Evolutionary conservation across 2,113 vertebrate species (phyloP), one percentile per base, ranked within the genome.

Genomic region (Apaloderma vittatum): DNA sequence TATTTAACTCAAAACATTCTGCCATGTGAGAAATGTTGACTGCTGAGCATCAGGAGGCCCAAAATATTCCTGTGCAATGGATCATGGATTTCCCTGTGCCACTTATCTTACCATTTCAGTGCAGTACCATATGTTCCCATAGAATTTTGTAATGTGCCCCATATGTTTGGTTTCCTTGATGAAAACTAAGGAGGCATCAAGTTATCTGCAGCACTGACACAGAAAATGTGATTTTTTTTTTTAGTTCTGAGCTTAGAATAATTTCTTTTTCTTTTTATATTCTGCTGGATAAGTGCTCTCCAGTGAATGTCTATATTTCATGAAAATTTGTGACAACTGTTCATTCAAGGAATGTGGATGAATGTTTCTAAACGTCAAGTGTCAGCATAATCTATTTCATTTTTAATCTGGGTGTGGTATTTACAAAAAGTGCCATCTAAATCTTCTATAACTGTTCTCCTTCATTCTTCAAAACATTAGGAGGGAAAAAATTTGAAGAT

Each of bases 1-100:
- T 86, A 72, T 61, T 68, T 91, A 95, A 55, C n/a, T 63, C 14
- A 52, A 97, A 96, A 73, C 8, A 54, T 88, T 95, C 75, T 91
- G 57, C 51, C 65, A 43, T 20, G 17, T 36, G 78, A 72, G 45
- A 78, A 88, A 95, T 93, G 17, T 17, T 92, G 75, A 77, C 45
- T 71, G 59, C 19, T 46, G 32, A 94, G 54, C 22, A 32, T 17
- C 30, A 36, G 26, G 30, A 96, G 68, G 62, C 66, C 67, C 71
- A n/a, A 94, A 93, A 63, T 79, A 90, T 86, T 80, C 70, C 8
- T 57, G 24, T 34, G 32, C 51, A 83, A 48, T 83, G 67, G 67
- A 80, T 88, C 51, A 82, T 8, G 48, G 72, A 91, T 85, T 76
- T 88, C 74, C 43, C 66, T 21, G 4, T 94, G 94, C 75, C 49